A percentile compares a stretch with the other conserved stretches of the same genome.
phyloP scores from a whole-genome alignment of 2,113 vertebrate genomes.

The Bostrychus sinensis region DNA sequence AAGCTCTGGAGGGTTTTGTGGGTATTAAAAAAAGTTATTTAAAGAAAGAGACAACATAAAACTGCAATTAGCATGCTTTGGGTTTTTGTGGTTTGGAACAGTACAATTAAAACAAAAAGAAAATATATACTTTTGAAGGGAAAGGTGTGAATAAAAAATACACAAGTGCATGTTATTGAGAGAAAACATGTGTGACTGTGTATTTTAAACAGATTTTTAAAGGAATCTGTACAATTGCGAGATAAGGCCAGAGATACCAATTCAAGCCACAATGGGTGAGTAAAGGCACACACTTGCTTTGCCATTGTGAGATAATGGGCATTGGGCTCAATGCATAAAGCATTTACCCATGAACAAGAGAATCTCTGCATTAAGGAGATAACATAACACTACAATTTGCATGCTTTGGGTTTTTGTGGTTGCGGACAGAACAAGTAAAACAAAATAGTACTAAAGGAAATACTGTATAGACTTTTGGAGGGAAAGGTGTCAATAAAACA shows the following conservation, averaged over 20 bases:
- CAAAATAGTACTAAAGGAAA: conserved; percentile 11
- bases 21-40: conserved; percentile 41
- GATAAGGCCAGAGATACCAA: background rate
- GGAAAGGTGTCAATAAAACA: conserved; percentile 7
- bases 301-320: too few relatives aligned
- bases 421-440: conserved; percentile 6
- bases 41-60: conserved; percentile 32
- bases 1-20: conserved; percentile 24
- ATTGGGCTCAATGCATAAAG: too few relatives aligned
- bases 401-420: conserved; percentile 31
- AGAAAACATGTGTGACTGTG: conserved; percentile 30
- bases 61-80: conserved; percentile 21
- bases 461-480: background rate
- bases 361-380: too few relatives aligned
- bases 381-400: conserved; percentile 26
- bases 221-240: background rate
- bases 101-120: conserved; percentile 21
- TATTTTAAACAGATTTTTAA: conserved; percentile 27
- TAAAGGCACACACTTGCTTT: background rate
- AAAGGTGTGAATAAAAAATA: conserved; percentile 8
- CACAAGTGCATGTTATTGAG: conserved; percentile 6
- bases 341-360: too few relatives aligned
- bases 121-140: background rate
- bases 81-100: conserved; percentile 31
- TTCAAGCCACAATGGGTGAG: background rate